Evolutionary conservation across 2,797 vertebrate genomes (phyloP), one percentile per base, ranked within the genome.

Genomic region (Trachurus trachurus): DNA sequence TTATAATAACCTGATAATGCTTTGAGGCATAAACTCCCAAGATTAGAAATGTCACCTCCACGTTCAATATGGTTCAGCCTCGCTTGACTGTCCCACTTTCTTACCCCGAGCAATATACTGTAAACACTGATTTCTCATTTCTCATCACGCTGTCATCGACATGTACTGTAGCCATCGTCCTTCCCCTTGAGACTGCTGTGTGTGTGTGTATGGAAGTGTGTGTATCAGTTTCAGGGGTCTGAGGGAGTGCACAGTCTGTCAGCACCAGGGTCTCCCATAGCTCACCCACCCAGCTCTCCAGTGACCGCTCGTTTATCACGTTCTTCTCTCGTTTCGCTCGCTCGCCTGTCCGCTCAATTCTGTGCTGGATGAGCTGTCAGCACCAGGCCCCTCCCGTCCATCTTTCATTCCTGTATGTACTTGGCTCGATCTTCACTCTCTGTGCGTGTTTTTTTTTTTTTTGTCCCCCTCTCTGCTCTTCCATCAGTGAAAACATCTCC

Each of bases 231-330:
- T 83, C 53, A 50, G 53, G 66, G 66, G 74, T 82, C 65, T 29
- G 9, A 29, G 29, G 63, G 53, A 68, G 78, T 22, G 42, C 22
- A 45, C 40, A 9, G n/a, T 66, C 77, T 76, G 71, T 81, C 76
- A 86, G 69, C 63, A 53, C 63, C 71, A 69, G 57, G 74, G 69
- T 73, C 75, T 84, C 66, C 66, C 65, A 76, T 49, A 49, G 64
- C 76, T 74, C 76, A 72, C 53, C 53, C 56, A 22, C 53, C 66
- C 61, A 56, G 66, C 64, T 50, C 56, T 19, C 75, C 11, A 22
- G 26, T 16, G 71, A 47, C 63, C 3, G 12, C 68, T 87, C 77
- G 31, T 92, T 86, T 54, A 87, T 91, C 82, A 78, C 71, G 71
- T 50, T 53, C 49, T 56, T 56, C 63, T 44, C 13, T 15, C 1